phyloP scores from a whole-genome alignment of 2,888 invertebrate genomes.

The Harmothoe impar region DNA sequence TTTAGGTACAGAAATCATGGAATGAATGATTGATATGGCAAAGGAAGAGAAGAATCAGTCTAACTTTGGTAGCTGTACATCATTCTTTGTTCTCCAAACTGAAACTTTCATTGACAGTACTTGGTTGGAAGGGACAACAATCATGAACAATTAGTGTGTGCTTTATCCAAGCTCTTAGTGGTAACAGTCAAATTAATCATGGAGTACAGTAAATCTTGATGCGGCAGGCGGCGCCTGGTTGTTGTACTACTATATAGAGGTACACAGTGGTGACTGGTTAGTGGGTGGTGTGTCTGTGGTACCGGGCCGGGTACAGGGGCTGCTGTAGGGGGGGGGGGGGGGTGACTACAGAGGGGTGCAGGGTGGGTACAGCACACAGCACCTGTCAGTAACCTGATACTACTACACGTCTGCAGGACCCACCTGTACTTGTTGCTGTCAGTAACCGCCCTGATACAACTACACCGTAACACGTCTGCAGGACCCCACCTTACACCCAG shows the following conservation, averaged over 20 bases:
- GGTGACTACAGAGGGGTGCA: too few species aligned
- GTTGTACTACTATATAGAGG: neutral
- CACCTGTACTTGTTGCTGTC: too few species aligned
- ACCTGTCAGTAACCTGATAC: too few species aligned
- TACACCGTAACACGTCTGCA: too few species aligned
- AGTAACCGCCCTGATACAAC: too few species aligned
- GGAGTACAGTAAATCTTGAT: slow-evolving; percentile 41
- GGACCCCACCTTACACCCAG: too few species aligned
- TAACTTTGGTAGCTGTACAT: slow-evolving; percentile 43
- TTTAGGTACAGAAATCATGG: slow-evolving; percentile 52
- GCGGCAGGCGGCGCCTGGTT: slow-evolving; percentile 19
- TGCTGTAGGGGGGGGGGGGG: too few species aligned
- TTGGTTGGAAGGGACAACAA: slow-evolving; percentile 55
- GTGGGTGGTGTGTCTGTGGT: slow-evolving; percentile 21
- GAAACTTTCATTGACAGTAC: slow-evolving; percentile 33
- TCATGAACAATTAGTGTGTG: slow-evolving; percentile 50
- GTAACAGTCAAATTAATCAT: slow-evolving; percentile 44
- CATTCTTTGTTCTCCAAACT: neutral
- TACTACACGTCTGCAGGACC: too few species aligned
- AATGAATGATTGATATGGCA: slow-evolving; percentile 52
- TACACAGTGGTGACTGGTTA: too few species aligned
- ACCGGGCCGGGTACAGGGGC: too few species aligned
- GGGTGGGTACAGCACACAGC: too few species aligned
- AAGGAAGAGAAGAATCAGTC: slow-evolving; percentile 53
- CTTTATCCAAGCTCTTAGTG: slow-evolving; percentile 56